phyloP scores from a whole-genome alignment of 1,140 invertebrate genomes.

The Galendromus occidentalis region DNA sequence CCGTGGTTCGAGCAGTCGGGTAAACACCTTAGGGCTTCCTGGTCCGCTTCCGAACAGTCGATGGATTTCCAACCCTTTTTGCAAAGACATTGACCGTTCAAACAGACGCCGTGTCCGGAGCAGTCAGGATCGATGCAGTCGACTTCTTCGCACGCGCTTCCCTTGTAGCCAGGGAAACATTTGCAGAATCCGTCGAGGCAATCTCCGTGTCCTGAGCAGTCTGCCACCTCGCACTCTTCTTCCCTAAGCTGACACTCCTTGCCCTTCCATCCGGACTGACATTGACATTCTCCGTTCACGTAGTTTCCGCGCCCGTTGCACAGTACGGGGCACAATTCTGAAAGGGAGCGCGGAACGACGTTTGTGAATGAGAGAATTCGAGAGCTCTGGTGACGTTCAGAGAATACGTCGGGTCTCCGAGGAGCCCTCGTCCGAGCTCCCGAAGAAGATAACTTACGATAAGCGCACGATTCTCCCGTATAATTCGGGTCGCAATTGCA shows the following conservation, averaged over 20 bases:
- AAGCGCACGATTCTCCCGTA: constrained; percentile 71
- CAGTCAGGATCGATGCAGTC: constrained; percentile 71
- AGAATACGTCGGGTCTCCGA: too few relatives aligned
- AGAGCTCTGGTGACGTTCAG: neutral
- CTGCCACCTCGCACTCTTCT: constrained; percentile 69
- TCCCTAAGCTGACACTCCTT: constrained; percentile 80
- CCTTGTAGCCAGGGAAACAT: constrained; percentile 74
- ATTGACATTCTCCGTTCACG: constrained; percentile 80
- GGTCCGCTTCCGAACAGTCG: constrained; percentile 62
- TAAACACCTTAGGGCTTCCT: constrained; percentile 65
- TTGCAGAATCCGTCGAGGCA: constrained; percentile 70
- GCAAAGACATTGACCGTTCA: constrained; percentile 79
- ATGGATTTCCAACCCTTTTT: constrained; percentile 84
- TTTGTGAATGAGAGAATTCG: neutral
- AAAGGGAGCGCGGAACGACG: constrained; percentile 25
- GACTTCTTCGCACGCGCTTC: constrained; percentile 52
- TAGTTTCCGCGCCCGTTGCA: constrained; percentile 92
- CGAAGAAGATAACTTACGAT: constrained; percentile 43
- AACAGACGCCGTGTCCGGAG: constrained; percentile 71
- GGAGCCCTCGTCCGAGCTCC: too few relatives aligned
- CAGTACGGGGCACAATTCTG: constrained; percentile 83
- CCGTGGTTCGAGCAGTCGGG: constrained; percentile 75
- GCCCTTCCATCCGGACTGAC: constrained; percentile 90
- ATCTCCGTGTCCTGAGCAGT: constrained; percentile 72
- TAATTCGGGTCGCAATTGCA: constrained; percentile 90